Evolutionary conservation across 2,113 vertebrate genomes (phyloP).

Genomic region (Oophaga pumilio): DNA sequence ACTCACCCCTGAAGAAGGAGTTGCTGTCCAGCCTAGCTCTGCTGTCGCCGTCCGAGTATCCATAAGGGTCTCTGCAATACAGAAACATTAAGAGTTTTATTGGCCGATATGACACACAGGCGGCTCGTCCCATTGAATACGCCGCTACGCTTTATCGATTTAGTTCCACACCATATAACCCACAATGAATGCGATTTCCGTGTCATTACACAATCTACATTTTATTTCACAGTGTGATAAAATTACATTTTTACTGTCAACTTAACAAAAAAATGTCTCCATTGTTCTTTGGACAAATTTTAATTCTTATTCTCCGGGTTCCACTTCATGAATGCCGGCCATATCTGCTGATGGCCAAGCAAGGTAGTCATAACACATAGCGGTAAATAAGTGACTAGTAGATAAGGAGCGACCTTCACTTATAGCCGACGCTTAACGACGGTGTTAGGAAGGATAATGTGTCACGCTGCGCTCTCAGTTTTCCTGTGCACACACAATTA

Average conservation of each 20-base stretch:
- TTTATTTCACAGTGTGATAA: slow-evolving; percentile 41
- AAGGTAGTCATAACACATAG: background rate
- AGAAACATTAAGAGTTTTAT: slow-evolving; percentile 58
- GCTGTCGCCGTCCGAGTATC: slow-evolving; percentile 97
- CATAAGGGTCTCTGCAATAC: slow-evolving; percentile 90
- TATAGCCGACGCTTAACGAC: background rate
- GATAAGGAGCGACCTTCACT: background rate
- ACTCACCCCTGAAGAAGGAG: slow-evolving; percentile 96
- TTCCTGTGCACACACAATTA: background rate
- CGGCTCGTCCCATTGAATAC: background rate
- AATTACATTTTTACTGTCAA: slow-evolving; percentile 2
- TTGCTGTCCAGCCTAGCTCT: slow-evolving; percentile 96
- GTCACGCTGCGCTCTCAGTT: background rate
- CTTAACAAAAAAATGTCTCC: background rate
- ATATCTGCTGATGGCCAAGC: background rate
- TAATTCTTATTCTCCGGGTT: background rate
- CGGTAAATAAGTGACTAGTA: slow-evolving; percentile 21
- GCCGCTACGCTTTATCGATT: slow-evolving; percentile 23
- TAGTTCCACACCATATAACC: slow-evolving; percentile 47
- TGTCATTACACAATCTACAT: slow-evolving; percentile 39
- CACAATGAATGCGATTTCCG: slow-evolving; percentile 24
- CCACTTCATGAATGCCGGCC: background rate
- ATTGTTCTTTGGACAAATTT: background rate
- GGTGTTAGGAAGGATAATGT: background rate
- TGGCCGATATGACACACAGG: background rate